Base-by-base conservation (phyloP, 2,113 vertebrate genomes). In the Herpetotheres cachinnans region DNA sequence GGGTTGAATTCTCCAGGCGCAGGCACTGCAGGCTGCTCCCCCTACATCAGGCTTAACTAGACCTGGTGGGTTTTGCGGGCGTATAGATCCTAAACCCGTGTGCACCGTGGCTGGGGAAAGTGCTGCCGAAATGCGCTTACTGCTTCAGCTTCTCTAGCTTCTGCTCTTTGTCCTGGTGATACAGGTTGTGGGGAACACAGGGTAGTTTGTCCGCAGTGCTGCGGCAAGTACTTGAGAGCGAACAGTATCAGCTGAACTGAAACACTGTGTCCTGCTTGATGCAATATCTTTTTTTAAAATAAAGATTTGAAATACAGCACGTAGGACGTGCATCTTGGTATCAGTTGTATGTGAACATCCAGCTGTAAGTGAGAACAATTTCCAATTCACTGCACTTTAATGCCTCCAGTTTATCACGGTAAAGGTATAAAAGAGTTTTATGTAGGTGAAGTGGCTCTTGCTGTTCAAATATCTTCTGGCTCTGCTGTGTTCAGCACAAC, bases 351-450 rank as follows among this genome's bases (percentile, higher is more conserved):
- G 71, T 47, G 95, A 96, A 85, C 82, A 90, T 89, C 85, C 81
- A 95, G 82, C 88, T 95, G 62, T 94, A 94, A 96, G 95, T 84
- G 90, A 96, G 93, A 93, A 81, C 90, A 72, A 61, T 97, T 96
- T 96, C 92, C 96, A 90, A 93, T 93, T 96, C 90, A 47, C 79
- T 94, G 95, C 94, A 86, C 90, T 92, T 93, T 96, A 95, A 96
- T 96, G 88, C 86, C 86, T 94, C 74, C 89, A 90, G 88, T 96
- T 97, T 93, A 97, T 97, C 96, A 95, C 17, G 16, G 93, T 93
- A 82, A 96, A 94, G 82, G 90, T 95, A 76, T 96, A 94, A 94
- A 92, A 91, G 93, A 96, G 89, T 94, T 96, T 95, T 96, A 93
- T 92, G 84, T 91, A 69, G 94, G 95, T 96, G 94, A 95, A 95